Base-by-base conservation (phyloP, 2,113 vertebrate genomes). In the Naja naja region DNA sequence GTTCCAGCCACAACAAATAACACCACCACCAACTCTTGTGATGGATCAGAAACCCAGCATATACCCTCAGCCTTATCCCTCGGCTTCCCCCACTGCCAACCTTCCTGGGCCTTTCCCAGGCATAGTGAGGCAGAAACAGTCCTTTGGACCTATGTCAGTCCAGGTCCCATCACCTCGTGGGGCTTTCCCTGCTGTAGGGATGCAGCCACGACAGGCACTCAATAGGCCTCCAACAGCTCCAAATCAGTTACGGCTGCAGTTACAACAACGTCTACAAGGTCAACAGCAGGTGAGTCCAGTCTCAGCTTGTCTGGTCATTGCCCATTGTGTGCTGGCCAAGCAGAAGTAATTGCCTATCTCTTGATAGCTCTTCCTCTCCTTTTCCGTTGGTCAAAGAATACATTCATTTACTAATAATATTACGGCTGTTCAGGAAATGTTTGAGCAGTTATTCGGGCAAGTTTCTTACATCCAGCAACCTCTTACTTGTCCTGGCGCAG, bases 221-320 rank as follows among this genome's bases (percentile, higher is more conserved):
- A 96, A 39, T 94, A 97, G 98, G 60, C 96, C 98, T 7, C 98
- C 98, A 1, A 98, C 98, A 3, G 96, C 98, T 4, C 97, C 98
- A 95, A 95, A 98, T 91, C 98, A 98, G 85, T 97, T 99, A 58
- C 98, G 99, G 30, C 98, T 99, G 89, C 99, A 99, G 95, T 98
- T 99, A 74, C 99, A 99, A 93, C 99, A 99, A 95, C 97, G 99
- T 18, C 96, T 99, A 39, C 99, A 99, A 95, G 98, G 98, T 1
- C 98, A 98, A 1, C 98, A 99, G 96, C 98, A 99, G 98, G 99
- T 99, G 96, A 97, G 95, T 90, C 8, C 23, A 69, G 20, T 2
- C 4, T 56, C 39, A 27, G 34, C 22, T 60, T 39, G 47, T 58
- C 45, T 16, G 52, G 30, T 25, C 11, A n/a, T 11, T 85, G 5